phyloP scores from a whole-genome alignment of 2,888 invertebrate species.

The Campaea margaritaria region DNA sequence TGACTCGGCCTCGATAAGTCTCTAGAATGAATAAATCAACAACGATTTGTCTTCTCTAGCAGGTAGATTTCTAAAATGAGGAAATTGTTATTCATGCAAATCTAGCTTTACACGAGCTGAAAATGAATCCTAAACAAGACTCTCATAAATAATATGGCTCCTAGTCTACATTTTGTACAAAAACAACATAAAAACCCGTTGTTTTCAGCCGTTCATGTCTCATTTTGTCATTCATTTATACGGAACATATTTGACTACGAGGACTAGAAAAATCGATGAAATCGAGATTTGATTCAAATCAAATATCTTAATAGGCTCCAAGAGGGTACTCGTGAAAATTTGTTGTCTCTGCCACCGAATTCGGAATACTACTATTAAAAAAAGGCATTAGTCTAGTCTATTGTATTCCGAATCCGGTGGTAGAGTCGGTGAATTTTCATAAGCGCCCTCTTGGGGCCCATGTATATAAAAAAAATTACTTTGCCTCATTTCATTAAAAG shows the following conservation, averaged over 20 bases:
- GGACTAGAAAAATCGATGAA: constrained; percentile 18
- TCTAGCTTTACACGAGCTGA: constrained; percentile 78
- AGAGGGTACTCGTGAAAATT: not conserved
- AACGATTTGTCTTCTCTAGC: constrained; percentile 74
- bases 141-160: constrained; percentile 76
- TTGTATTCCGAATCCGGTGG: too few relatives aligned
- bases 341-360: too few relatives aligned
- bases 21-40: constrained; percentile 74
- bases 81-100: constrained; percentile 81
- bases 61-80: constrained; percentile 78
- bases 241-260: constrained; percentile 25
- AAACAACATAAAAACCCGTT: constrained; percentile 54
- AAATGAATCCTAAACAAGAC: constrained; percentile 77
- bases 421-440: too few relatives aligned
- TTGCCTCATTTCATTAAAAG: too few relatives aligned
- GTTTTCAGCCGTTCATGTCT: constrained; percentile 37
- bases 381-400: too few relatives aligned
- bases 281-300: not conserved
- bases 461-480: too few relatives aligned
- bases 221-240: constrained; percentile 24
- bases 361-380: too few relatives aligned
- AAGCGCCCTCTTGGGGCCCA: too few relatives aligned
- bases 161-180: constrained; percentile 53
- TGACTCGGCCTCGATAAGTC: constrained; percentile 69
- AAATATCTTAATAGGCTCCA: not conserved